These are phyloP conservation scores for Mechanitis mazaeus DNA, from an alignment of 2,888 invertebrate genomes.

Conservation along the genomic window DNA sequence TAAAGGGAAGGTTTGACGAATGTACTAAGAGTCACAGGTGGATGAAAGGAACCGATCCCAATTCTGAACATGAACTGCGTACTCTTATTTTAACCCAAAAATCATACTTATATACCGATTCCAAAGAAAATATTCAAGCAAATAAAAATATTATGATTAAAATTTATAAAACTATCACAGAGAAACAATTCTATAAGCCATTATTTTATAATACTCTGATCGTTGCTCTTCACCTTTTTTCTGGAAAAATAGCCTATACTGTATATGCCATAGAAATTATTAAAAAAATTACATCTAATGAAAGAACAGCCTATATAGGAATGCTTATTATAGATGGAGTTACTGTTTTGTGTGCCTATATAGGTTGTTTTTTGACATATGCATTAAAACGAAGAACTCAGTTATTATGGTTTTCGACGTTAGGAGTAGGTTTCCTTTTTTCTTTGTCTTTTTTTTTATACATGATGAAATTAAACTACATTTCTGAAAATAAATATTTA, in stretches of 20 bases:
- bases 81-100: slow-evolving; percentile 29
- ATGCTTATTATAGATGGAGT: slow-evolving; percentile 34
- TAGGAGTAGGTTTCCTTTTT: slow-evolving; percentile 28
- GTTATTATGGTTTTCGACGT: slow-evolving; percentile 32
- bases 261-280: slow-evolving; percentile 32
- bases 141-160: not conserved
- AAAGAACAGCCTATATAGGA: slow-evolving; percentile 28
- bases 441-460: slow-evolving; percentile 32
- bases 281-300: slow-evolving; percentile 26
- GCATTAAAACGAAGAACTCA: slow-evolving; percentile 36
- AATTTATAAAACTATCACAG: slow-evolving; percentile 6
- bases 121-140: slow-evolving; percentile 4
- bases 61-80: slow-evolving; percentile 28
- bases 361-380: slow-evolving; percentile 42
- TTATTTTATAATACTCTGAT: slow-evolving; percentile 11
- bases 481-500: slow-evolving; percentile 32
- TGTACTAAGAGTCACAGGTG: slow-evolving; percentile 26
- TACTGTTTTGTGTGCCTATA: slow-evolving; percentile 41
- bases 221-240: slow-evolving; percentile 22
- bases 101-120: slow-evolving; percentile 26
- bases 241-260: slow-evolving; percentile 29
- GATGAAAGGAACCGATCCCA: slow-evolving; percentile 25
- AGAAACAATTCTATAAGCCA: slow-evolving; percentile 23
- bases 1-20: slow-evolving; percentile 27
- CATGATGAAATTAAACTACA: slow-evolving; percentile 22